A percentile compares a stretch with the other conserved stretches of the same genome.
phyloP scores from a whole-genome alignment of 2,113 vertebrate species.

The Proteles cristata region DNA sequence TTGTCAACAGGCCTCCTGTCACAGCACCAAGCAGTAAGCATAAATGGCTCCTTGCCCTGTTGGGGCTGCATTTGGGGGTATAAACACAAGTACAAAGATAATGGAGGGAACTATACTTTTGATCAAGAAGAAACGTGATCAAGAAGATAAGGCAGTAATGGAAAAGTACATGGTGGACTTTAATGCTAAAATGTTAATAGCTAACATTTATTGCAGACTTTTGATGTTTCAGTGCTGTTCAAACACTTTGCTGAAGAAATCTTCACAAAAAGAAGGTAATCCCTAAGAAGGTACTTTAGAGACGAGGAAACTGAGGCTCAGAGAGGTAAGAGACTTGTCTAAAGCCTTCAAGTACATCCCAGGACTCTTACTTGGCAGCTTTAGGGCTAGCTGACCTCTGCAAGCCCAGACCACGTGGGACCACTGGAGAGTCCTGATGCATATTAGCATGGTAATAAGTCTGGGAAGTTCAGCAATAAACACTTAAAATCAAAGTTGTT shows the following conservation, averaged over 20 bases:
- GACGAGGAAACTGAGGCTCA: background rate
- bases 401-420: no score
- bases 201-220: background rate
- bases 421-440: background rate
- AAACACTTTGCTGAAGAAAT: background rate
- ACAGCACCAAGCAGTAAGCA: background rate
- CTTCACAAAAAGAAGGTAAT: background rate
- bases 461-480: background rate
- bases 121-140: background rate
- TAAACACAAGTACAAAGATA: background rate
- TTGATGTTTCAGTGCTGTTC: background rate
- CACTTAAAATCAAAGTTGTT: background rate
- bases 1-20: background rate
- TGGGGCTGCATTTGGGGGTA: background rate
- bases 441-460: background rate
- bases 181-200: background rate
- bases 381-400: background rate
- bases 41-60: background rate
- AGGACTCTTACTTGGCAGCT: background rate
- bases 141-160: background rate
- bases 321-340: background rate
- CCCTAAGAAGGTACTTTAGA: background rate
- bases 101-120: background rate
- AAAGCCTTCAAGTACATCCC: background rate
- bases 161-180: background rate